Conservation (phyloP, 2,888 invertebrate species). For the Noctuana brunneofusca region DNA sequence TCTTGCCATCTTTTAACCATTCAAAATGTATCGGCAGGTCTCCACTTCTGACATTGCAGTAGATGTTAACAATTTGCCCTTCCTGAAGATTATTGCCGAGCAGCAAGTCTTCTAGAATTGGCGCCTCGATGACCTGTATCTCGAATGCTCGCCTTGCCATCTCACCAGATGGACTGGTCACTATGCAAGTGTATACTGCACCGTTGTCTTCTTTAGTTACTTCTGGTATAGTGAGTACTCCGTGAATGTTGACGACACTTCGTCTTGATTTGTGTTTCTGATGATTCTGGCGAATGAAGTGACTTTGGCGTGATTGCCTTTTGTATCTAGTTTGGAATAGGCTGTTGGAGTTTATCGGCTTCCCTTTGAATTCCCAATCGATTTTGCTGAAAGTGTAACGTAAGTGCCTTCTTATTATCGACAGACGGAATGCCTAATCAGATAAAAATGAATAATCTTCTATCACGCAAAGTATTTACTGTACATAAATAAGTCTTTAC, state of each 20-base stretch:
- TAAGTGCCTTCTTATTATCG: not conserved
- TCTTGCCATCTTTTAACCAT: constrained; percentile 86
- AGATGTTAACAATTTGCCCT: constrained; percentile 92
- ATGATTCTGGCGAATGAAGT: constrained; percentile 39
- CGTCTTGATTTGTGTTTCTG: constrained; percentile 56
- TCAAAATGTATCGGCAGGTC: constrained; percentile 88
- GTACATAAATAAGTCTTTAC: constrained; percentile 46
- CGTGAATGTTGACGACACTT: constrained; percentile 73
- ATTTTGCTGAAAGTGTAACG: constrained; percentile 67
- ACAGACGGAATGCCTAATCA: too few species aligned
- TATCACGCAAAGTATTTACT: too few species aligned
- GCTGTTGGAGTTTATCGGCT: constrained; percentile 62
- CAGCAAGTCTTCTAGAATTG: constrained; percentile 90
- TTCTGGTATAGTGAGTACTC: constrained; percentile 83
- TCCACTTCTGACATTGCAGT: constrained; percentile 89
- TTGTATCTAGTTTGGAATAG: constrained; percentile 69
- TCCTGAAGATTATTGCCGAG: constrained; percentile 92
- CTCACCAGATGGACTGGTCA: constrained; percentile 87
- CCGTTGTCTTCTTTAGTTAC: constrained; percentile 86
- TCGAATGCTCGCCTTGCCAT: constrained; percentile 82
- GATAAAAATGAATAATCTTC: too few species aligned
- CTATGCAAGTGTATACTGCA: constrained; percentile 90
- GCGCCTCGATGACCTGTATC: constrained; percentile 88
- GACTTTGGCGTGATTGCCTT: constrained; percentile 40
- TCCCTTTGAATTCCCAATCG: constrained; percentile 76